Base-by-base conservation (phyloP, 2,797 vertebrate species). In the Taenioides sp. region DNA sequence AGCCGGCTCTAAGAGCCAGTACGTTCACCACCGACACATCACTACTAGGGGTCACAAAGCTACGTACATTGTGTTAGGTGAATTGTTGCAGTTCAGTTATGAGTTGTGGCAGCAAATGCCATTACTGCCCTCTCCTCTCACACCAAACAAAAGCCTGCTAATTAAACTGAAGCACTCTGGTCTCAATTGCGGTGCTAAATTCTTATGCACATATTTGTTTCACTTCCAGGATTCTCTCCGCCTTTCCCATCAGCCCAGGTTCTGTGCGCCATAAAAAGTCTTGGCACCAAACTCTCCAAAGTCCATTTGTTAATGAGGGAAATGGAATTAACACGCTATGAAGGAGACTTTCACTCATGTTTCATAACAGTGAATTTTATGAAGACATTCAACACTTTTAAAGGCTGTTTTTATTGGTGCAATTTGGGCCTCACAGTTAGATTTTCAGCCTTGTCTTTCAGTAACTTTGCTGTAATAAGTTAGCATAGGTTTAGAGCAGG, bases 301-400 rank as follows among this genome's bases (percentile, higher is more conserved):
- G 61, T 72, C 57, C 62, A 73, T 78, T 83, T 78, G 67, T 77
- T 83, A 71, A 72, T 72, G 69, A 84, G 75, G 74, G 67, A 75
- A 84, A 78, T 70, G 49, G 60, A 78, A 82, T 79, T 70, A 79
- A 82, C 83, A 68, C 34, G 65, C 75, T 57, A 27, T 75, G 67
- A 76, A 80, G 69, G 69, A 71, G 69, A 78, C 40, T 69, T 70
- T 70, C 65, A 50, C 61, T 67, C 47, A 37, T 67, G 69, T 80
- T 76, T 80, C 55, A 54, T 64, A 69, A 70, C 23, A 18, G 20
- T 25, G 22, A 47, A 10, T 49, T 65, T 65, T 49, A 65, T 65
- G 22, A 27, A 65, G 40, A 49, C 63, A 65, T 49, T 27, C 23
- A 9, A 47, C 63, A 49, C 22, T 65, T 25, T 65, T 25, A 65